Percentiles rank a stretch among this genome's conserved stretches.
These are phyloP conservation scores for Lumbricus terrestris DNA, from an alignment of 2,888 invertebrate species.

Conservation along the genomic window DNA sequence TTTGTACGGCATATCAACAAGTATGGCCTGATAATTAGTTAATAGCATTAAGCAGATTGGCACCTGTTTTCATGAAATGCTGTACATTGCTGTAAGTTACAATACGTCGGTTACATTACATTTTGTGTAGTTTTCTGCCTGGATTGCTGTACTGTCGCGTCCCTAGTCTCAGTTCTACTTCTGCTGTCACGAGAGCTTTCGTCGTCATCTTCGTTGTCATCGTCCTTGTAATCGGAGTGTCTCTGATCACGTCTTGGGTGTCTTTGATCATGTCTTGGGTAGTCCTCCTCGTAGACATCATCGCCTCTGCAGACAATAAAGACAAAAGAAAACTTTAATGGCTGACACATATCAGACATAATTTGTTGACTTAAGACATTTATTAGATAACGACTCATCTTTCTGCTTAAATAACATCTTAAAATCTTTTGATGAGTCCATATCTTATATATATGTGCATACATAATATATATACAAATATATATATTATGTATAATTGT, in stretches of 20 bases:
- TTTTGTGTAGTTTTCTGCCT: neutral
- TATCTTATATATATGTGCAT: too few species aligned
- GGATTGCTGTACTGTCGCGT: neutral
- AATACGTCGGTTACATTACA: neutral
- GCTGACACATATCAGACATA: neutral
- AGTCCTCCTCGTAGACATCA: neutral
- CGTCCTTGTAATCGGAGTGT: neutral
- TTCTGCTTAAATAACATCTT: too few species aligned
- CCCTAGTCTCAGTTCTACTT: too few species aligned
- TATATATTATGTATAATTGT: too few species aligned
- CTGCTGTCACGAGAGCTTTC: neutral
- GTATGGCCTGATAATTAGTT: too few species aligned
- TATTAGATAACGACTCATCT: neutral
- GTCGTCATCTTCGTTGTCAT: constrained; percentile 19
- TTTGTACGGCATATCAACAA: too few species aligned
- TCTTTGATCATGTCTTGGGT: neutral
- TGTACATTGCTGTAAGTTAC: neutral
- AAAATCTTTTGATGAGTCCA: too few species aligned
- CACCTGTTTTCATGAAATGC: neutral
- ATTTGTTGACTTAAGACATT: neutral
- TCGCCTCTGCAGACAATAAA: neutral
- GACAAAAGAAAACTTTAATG: neutral
- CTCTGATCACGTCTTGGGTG: neutral
- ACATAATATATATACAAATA: too few species aligned
- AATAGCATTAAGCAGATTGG: too few species aligned